Conservation (phyloP, 2,888 invertebrate genomes). For the Ferdinandea cuprea region DNA sequence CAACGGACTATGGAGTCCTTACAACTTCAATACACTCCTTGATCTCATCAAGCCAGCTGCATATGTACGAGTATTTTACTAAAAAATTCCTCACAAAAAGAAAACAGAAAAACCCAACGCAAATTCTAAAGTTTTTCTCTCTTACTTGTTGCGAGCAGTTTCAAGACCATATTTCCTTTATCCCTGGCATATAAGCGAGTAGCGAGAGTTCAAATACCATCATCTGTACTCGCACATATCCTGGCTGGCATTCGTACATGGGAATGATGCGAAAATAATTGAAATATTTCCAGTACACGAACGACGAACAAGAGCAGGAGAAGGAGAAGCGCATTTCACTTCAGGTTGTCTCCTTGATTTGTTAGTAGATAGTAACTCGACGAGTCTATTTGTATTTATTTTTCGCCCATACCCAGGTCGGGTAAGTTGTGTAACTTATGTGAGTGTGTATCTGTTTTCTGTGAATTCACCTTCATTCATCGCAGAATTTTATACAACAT, state of each 20-base stretch:
- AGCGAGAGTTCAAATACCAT: too few species aligned
- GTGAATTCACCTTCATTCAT: slow-evolving; percentile 32
- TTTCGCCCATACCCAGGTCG: slow-evolving; percentile 1
- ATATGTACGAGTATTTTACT: too few species aligned
- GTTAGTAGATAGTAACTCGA: slow-evolving; percentile 62
- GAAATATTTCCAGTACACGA: slow-evolving; percentile 50
- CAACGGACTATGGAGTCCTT: too few species aligned
- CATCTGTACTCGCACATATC: background rate
- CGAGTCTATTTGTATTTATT: slow-evolving; percentile 56
- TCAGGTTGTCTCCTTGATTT: slow-evolving; percentile 66
- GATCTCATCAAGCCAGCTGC: too few species aligned
- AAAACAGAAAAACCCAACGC: slow-evolving; percentile 32
- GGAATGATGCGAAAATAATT: slow-evolving; percentile 64
- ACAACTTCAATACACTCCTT: too few species aligned
- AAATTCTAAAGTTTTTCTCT: slow-evolving; percentile 42
- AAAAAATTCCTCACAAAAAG: background rate
- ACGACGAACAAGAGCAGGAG: background rate
- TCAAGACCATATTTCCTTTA: slow-evolving; percentile 32
- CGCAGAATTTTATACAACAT: slow-evolving; percentile 60
- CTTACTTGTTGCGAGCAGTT: background rate
- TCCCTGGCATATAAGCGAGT: slow-evolving; percentile 26
- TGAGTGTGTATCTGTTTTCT: slow-evolving; percentile 7
- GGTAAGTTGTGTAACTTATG: too few species aligned
- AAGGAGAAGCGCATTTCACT: slow-evolving; percentile 57
- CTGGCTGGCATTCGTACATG: slow-evolving; percentile 12